A percentile compares a stretch with the other conserved stretches of the same genome.
Conservation (phyloP, 2,113 vertebrate genomes). For the Chascanopsetta lugubris region DNA sequence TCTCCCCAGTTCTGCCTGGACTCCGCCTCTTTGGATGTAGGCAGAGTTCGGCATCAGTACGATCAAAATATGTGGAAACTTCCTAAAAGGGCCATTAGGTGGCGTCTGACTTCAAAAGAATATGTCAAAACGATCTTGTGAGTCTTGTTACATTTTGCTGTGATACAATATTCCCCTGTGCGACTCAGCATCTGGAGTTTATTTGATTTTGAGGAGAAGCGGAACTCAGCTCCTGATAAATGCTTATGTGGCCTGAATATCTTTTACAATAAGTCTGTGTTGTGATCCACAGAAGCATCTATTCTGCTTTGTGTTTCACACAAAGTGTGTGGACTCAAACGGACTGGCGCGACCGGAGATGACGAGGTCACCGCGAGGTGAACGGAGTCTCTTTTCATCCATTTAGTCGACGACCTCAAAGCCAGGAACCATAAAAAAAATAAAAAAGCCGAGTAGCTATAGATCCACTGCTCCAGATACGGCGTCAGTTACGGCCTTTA, state of each 20-base stretch:
- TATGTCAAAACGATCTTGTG: no score
- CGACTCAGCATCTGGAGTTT: no score
- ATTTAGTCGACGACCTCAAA: conserved; percentile 33
- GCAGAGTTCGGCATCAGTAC: no score
- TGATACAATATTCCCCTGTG: no score
- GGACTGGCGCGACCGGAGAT: no score
- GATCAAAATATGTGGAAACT: no score
- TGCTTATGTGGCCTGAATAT: conserved; percentile 30
- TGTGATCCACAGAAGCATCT: conserved; percentile 9
- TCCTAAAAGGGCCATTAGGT: no score
- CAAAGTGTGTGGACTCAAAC: conserved; percentile 1
- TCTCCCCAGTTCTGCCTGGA: no score
- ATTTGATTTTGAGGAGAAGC: neutral
- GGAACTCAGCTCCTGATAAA: neutral
- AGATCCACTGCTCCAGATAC: conserved; percentile 45
- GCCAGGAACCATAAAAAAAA: conserved; percentile 59
- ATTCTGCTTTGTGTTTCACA: conserved; percentile 19
- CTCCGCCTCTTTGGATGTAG: no score
- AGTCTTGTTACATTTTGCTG: no score
- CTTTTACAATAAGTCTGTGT: neutral
- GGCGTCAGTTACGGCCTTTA: conserved; percentile 26
- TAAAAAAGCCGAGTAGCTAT: conserved; percentile 43
- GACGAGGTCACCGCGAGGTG: conserved; percentile 56
- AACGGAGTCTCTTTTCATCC: conserved; percentile 52
- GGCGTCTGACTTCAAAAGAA: no score